phyloP scores from a whole-genome alignment of 53 echinoderm and acorn worm genomes.

The Hippasteria phrygiana region DNA sequence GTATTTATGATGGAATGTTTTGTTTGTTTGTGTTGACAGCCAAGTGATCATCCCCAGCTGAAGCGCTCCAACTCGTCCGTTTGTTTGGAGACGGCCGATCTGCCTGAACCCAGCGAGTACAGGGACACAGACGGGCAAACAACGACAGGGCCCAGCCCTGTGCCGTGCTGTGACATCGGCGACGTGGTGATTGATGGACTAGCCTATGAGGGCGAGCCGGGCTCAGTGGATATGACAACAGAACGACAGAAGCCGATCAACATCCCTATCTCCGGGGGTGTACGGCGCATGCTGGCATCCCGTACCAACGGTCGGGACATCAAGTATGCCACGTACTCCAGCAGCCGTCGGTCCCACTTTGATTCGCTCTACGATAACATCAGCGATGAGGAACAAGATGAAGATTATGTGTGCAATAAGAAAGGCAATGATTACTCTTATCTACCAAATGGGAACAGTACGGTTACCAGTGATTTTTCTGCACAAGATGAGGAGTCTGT shows the following conservation, averaged over 20 bases:
- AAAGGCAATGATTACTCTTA: neutral
- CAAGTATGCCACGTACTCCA: slow-evolving; percentile 94
- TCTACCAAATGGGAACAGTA: neutral
- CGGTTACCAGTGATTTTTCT: neutral
- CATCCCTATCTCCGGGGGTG: slow-evolving; percentile 74
- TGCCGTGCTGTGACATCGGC: slow-evolving; percentile 27
- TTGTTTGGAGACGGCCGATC: slow-evolving; percentile 61
- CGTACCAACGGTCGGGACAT: slow-evolving; percentile 75
- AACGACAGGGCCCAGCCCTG: slow-evolving; percentile 3
- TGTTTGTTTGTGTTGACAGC: slow-evolving; percentile 56
- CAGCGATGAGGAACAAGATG: slow-evolving; percentile 61
- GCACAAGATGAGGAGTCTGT: neutral
- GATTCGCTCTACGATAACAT: slow-evolving; percentile 87
- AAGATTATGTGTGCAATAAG: slow-evolving; percentile 39
- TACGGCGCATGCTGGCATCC: slow-evolving; percentile 74
- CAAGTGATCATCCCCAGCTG: slow-evolving; percentile 64
- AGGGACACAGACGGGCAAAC: neutral
- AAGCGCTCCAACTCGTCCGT: slow-evolving; percentile 75
- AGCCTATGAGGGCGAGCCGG: neutral
- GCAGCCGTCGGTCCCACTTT: slow-evolving; percentile 62
- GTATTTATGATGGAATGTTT: neutral
- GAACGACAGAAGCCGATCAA: slow-evolving; percentile 27
- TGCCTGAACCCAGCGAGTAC: slow-evolving; percentile 23
- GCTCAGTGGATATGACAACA: neutral
- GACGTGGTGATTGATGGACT: slow-evolving; percentile 50